Percentiles rank a stretch among this genome's conserved stretches.
Conservation (phyloP, 2,113 vertebrate genomes). For the Bos taurus region DNA sequence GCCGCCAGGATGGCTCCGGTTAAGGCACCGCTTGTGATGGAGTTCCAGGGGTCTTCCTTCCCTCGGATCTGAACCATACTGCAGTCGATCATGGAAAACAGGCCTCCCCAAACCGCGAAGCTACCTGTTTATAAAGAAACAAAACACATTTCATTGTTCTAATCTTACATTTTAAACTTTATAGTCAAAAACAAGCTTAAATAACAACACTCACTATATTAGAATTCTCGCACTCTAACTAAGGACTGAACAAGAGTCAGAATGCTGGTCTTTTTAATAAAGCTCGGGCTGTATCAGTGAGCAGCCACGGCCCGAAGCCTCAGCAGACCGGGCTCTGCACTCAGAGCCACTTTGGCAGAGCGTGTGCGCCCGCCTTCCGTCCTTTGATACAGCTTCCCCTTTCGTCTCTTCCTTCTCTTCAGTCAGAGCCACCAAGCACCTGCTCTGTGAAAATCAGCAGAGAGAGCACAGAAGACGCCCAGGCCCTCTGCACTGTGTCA, state of each 20-base stretch:
- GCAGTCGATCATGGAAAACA: constrained; percentile 98
- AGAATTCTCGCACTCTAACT: background rate
- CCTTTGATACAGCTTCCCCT: background rate
- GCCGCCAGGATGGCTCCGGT: constrained; percentile 96
- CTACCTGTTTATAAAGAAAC: constrained; percentile 83
- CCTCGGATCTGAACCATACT: constrained; percentile 93
- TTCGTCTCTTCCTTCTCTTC: background rate
- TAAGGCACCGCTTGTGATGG: constrained; percentile 95
- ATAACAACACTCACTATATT: background rate
- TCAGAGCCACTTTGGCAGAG: background rate
- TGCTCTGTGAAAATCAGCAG: background rate
- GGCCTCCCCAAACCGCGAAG: constrained; percentile 96
- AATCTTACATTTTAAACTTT: background rate
- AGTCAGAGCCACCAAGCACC: background rate
- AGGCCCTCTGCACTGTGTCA: background rate
- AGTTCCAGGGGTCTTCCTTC: constrained; percentile 99
- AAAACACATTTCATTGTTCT: background rate
- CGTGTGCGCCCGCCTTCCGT: background rate
- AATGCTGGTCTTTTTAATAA: background rate
- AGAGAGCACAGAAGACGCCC: background rate
- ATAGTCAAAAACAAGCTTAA: background rate
- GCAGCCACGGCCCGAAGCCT: background rate
- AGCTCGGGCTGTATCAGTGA: background rate
- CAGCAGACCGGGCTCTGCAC: background rate
- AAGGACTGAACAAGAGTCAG: background rate